Evolutionary conservation across 2,888 invertebrate species (phyloP), one percentile per base, ranked within the genome.

Genomic region (Pterostichus madidus): DNA sequence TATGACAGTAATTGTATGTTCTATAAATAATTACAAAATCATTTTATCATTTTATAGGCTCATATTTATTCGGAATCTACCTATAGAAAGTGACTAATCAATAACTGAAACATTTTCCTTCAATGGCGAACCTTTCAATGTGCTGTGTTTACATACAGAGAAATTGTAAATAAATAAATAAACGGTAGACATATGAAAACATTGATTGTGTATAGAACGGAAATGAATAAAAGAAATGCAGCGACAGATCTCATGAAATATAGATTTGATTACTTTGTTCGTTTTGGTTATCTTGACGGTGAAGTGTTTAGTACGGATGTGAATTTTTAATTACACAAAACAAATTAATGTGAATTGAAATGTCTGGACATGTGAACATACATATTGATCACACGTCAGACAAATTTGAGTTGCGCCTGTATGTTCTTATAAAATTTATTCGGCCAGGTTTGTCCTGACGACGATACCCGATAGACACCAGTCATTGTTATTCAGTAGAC

Each of bases 121-220:
- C 11, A 10, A 49, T 49, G 3, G 3, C 4, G n/a, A n/a, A n/a
- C 53, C 53, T 53, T 53, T 53, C 15, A 53, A 53, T 5, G 15
- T 53, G 53, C 6, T 3, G 13, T 64, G 64, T 64, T 64, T 64
- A 64, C 64, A 64, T 64, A 11, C 32, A 32, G 64, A 64, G 64
- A 64, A 64, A 64, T 64, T 64, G 24, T 32, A 64, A 64, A 31
- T 64, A 32, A 64, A 24, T 64, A 53, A 53, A 53, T 53, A 53
- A 53, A n/a, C n/a, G 10, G 15, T 53, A 15, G 53, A 53, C n/a
- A 53, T 53, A 53, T 15, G 15, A 53, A 53, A 15, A 53, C 15
- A n/a, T 15, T 53, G 5, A 15, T 53, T n/a, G 15, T n/a, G 53
- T 11, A 53, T 15, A 3, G 15, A n/a, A 7, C n/a, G n/a, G 15